Percentiles rank a stretch among this genome's conserved stretches.
These are phyloP conservation scores for Psettodes erumei DNA, from an alignment of 2,113 vertebrate genomes.

Conservation along the genomic window DNA sequence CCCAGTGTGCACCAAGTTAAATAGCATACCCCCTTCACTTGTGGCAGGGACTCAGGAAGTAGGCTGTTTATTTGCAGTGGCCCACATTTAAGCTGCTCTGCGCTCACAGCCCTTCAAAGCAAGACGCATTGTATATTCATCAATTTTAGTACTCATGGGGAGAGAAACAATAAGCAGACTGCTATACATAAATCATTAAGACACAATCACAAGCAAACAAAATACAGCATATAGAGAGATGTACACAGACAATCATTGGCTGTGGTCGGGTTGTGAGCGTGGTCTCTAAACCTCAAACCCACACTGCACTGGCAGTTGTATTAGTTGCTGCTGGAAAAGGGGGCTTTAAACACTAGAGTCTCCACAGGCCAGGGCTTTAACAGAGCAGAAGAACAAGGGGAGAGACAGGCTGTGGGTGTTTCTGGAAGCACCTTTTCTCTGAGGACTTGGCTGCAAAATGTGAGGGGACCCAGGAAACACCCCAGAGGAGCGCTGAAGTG, in stretches of 20 bases:
- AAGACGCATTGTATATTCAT: constrained; percentile 74
- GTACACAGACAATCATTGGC: constrained; percentile 53
- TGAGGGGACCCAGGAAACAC: constrained; percentile 75
- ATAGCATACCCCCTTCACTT: constrained; percentile 58
- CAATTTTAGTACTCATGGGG: constrained; percentile 70
- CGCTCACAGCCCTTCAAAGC: constrained; percentile 72
- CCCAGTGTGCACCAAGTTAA: constrained; percentile 42
- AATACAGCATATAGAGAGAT: constrained; percentile 50
- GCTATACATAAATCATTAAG: constrained; percentile 79
- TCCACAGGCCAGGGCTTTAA: constrained; percentile 67
- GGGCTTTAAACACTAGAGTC: constrained; percentile 67
- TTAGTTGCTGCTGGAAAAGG: constrained; percentile 54
- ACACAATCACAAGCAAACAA: constrained; percentile 71
- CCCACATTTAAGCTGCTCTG: constrained; percentile 75
- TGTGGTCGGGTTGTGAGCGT: constrained; percentile 52
- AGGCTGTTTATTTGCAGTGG: constrained; percentile 77
- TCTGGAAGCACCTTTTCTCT: constrained; percentile 74
- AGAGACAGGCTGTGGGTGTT: constrained; percentile 69
- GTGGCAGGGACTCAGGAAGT: constrained; percentile 67
- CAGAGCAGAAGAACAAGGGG: constrained; percentile 64
- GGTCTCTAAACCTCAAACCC: constrained; percentile 66
- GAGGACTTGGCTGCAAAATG: constrained; percentile 79
- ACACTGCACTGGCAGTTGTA: constrained; percentile 31
- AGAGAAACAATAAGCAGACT: constrained; percentile 75
- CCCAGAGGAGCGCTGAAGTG: constrained; percentile 79